Base-by-base conservation (phyloP, 2,113 vertebrate genomes). In the Axis porcinus region DNA sequence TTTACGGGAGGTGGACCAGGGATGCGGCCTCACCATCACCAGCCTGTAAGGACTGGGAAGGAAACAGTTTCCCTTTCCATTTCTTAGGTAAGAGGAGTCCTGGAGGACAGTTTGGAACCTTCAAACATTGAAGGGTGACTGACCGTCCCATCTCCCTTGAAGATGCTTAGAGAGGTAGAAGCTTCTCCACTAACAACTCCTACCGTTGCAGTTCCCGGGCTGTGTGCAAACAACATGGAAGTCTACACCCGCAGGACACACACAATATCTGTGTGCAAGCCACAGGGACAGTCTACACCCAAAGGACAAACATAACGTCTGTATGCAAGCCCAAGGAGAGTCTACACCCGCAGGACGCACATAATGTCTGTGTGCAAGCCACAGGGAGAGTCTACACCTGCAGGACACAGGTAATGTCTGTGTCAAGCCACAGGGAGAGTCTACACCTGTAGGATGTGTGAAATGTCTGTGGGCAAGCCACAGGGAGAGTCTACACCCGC, bases 291-390 rank as follows among this genome's bases (percentile, higher is more conserved):
- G 9, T 16, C 76, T 84, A 13, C 36, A 52, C 15, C 45, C 23
- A 0, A 7, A 78, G 36, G 21, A 55, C 6, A 21, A 5, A 60
- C 1, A 0, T 64, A 64, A 64, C 0, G 2, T 67, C 43, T 60
- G 16, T 36, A 7, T 6, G 30, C 33, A 25, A 62, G 45, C 60
- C 83, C 19, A 88, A 33, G 36, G 57, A 60, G 12, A 64, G 7
- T 19, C 76, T 84, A 15, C 36, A 52, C 10, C 43, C 14, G 0
- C 15, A 60, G 43, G 16, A 54, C 2, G 17, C 5, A 55, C 0
- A 1, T 8, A n/a, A n/a, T 0, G 0, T 64, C 36, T 60, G 6
- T 33, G 10, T 15, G 40, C 33, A 28, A 57, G 40, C 50, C 78
- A 47, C 25, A 86, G 25, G 28, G 47, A 57, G 9, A 67, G 11